Conservation (phyloP, 2,888 invertebrate species). For the Lymantria dispar region DNA sequence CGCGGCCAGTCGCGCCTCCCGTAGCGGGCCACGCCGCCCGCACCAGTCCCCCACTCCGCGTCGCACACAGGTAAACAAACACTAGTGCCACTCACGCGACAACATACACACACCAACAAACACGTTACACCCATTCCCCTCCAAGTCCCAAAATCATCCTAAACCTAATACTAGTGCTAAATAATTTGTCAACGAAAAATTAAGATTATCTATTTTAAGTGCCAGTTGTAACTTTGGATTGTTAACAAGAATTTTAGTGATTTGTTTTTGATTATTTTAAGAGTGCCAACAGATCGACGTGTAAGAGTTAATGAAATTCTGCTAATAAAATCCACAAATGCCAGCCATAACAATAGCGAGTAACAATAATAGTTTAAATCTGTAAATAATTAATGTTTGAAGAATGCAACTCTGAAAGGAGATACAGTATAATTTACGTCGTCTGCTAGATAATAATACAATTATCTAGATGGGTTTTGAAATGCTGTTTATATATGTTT, state of each 20-base stretch:
- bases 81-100: slow-evolving; percentile 20
- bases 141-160: slow-evolving; percentile 17
- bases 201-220: slow-evolving; percentile 44
- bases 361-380: slow-evolving; percentile 7
- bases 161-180: slow-evolving; percentile 39
- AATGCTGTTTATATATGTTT: too few relatives aligned
- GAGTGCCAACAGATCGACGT: slow-evolving; percentile 50
- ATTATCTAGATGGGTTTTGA: too few relatives aligned
- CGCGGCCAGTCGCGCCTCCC: slow-evolving; percentile 72
- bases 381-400: too few relatives aligned
- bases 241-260: slow-evolving; percentile 55
- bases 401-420: too few relatives aligned
- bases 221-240: slow-evolving; percentile 54
- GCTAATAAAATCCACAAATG: slow-evolving; percentile 13
- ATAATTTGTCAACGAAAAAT: slow-evolving; percentile 26
- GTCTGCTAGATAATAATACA: too few relatives aligned
- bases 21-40: slow-evolving; percentile 57
- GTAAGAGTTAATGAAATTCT: slow-evolving; percentile 43
- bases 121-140: slow-evolving; percentile 15
- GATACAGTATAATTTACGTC: too few relatives aligned
- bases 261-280: slow-evolving; percentile 55
- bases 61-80: slow-evolving; percentile 69
- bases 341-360: slow-evolving; percentile 1
- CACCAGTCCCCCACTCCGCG: slow-evolving; percentile 53
- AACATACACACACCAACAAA: slow-evolving; percentile 24